phyloP scores from a whole-genome alignment of 1,140 invertebrate genomes.

The Trichonephila inaurata region DNA sequence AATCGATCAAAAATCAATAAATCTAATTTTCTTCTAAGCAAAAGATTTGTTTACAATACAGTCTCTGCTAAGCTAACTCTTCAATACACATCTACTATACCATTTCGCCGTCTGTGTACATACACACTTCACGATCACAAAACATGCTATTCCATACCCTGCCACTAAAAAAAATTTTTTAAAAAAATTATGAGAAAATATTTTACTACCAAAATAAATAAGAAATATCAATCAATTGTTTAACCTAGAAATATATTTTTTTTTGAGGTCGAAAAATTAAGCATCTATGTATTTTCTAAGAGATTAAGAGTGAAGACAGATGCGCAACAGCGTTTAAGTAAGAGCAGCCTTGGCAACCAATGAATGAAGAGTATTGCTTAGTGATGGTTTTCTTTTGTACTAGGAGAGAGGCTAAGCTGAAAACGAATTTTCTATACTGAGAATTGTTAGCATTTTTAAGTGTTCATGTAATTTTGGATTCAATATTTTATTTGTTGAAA shows the following conservation, averaged over 20 bases:
- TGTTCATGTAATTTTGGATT: too few species aligned
- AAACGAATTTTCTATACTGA: not conserved
- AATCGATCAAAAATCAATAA: slow-evolving; percentile 21
- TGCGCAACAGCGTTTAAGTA: slow-evolving; percentile 23
- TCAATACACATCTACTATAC: not conserved
- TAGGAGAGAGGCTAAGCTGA: not conserved
- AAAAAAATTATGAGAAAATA: not conserved
- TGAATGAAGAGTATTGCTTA: slow-evolving; percentile 26
- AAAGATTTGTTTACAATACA: not conserved
- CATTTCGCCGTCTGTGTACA: not conserved
- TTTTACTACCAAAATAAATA: not conserved
- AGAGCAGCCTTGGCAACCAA: slow-evolving; percentile 24
- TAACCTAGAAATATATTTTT: not conserved
- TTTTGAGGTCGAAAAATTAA: not conserved
- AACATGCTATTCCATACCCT: slow-evolving; percentile 45
- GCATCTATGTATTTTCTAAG: slow-evolving; percentile 8
- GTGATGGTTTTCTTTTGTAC: not conserved
- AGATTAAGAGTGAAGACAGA: slow-evolving; percentile 26
- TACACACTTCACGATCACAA: slow-evolving; percentile 16
- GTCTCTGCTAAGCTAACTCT: not conserved
- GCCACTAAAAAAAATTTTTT: not conserved
- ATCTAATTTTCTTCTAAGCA: not conserved
- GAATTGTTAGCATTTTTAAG: too few species aligned
- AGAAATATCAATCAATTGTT: not conserved
- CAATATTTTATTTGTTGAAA: too few species aligned